Base-by-base conservation (phyloP, 2,797 vertebrate species). In the Enteromius anoplus region DNA sequence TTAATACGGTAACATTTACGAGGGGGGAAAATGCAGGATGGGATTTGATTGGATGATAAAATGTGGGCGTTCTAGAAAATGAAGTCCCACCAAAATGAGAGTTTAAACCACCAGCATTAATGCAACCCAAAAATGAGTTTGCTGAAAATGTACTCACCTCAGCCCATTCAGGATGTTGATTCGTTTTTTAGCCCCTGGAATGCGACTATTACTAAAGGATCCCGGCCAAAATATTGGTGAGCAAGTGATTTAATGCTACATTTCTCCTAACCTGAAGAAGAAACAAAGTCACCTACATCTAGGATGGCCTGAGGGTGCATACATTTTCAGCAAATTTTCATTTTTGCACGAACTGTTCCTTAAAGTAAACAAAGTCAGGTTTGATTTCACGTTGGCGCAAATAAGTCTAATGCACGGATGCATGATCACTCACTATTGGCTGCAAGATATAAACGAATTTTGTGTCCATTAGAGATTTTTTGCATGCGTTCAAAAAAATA, bases 351-450 rank as follows among this genome's bases (percentile, higher is more conserved):
- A 21, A 40, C 65, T 66, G 21, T 21, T 21, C 34, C 32, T 58
- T 23, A 17, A 58, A 21, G 19, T 34, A 53, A 51, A 53, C 11
- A 1, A 4, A 49, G 10, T 34, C 71, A 14, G 71, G 21, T 55
- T n/a, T 58, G 51, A 58, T 26, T 73, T n/a, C 29, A 73, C 32
- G 29, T 73, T 53, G 71, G 51, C 49, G 0, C 10, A 26, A n/a
- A 49, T 15, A 17, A 40, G 2, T 75, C 37, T 37, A 78, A 55
- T 62, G 75, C 70, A 81, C 45, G 75, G 42, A 37, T 82, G 87
- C 87, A 86, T 86, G 87, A 66, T 82, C 78, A 42, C 32, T 45
- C 42, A 62, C 53, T 58, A 51, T 84, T 69, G 73, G 75, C 78
- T 73, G 68, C 68, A 32, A 40, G 55, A 49, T 37, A 68, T 80